These are phyloP conservation scores for Nautilus pompilius DNA, from an alignment of 1,140 invertebrate genomes.

Conservation along the genomic window DNA sequence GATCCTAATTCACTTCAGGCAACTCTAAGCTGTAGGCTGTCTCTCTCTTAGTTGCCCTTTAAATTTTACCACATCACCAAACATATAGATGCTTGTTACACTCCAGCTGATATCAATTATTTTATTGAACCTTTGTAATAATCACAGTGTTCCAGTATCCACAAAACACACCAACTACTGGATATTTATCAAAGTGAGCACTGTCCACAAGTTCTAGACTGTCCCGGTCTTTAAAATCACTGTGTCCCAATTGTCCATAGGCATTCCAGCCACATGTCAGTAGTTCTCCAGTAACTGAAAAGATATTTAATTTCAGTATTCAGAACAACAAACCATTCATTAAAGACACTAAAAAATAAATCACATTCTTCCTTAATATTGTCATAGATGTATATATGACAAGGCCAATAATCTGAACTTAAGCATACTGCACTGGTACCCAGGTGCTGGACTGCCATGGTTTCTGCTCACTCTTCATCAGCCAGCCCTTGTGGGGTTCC, in stretches of 20 bases:
- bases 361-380: background rate
- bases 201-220: conserved; percentile 9
- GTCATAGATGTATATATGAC: background rate
- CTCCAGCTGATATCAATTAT: no score
- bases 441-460: no score
- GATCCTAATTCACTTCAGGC: no score
- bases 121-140: no score
- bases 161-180: conserved; percentile 7
- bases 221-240: conserved; percentile 23
- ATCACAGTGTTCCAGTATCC: conserved; percentile 7
- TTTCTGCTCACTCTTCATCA: no score
- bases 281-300: conserved; percentile 24
- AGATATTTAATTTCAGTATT: background rate
- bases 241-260: conserved; percentile 41
- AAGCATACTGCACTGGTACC: no score
- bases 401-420: no score
- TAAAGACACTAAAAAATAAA: background rate
- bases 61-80: no score
- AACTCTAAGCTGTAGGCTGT: no score
- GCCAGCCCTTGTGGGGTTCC: no score
- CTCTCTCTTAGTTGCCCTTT: no score
- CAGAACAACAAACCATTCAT: background rate
- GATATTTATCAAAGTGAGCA: background rate
- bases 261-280: conserved; percentile 40
- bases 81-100: no score